Percentiles rank a stretch among this genome's conserved stretches.
phyloP scores from a whole-genome alignment of 2,113 vertebrate genomes.

The Mormyrus lacerda region DNA sequence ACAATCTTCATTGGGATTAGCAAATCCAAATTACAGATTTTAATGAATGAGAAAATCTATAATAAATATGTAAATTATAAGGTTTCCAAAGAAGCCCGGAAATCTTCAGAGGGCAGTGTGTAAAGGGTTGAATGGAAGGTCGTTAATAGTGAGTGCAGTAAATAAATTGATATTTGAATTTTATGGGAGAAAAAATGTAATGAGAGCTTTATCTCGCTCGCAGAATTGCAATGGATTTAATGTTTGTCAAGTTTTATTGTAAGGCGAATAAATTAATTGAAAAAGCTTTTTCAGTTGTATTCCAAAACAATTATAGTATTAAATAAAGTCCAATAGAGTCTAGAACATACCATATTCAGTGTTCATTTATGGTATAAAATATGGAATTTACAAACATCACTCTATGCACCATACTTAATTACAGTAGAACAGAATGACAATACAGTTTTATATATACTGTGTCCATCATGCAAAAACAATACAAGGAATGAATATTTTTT shows the following conservation, averaged over 20 bases:
- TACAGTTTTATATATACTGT: background rate
- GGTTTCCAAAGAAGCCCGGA: background rate
- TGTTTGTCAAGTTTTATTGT: background rate
- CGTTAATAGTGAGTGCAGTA: background rate
- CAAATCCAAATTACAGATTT: background rate
- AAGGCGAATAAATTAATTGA: background rate
- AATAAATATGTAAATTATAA: background rate
- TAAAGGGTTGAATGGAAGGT: background rate
- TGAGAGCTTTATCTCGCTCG: background rate
- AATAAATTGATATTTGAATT: background rate
- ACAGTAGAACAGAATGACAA: background rate
- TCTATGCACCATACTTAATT: background rate
- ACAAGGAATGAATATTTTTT: background rate
- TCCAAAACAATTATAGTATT: background rate
- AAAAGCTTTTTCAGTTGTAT: background rate
- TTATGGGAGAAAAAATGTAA: background rate
- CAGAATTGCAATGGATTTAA: background rate
- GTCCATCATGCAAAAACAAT: background rate
- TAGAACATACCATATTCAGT: background rate
- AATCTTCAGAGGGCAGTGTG: background rate
- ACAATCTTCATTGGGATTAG: background rate
- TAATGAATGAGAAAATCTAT: background rate
- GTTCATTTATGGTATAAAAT: background rate
- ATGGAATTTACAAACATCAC: background rate
- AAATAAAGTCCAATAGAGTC: background rate